A percentile compares a stretch with the other conserved stretches of the same genome.
These are phyloP conservation scores for Phenacoccus solenopsis DNA, from an alignment of 1,140 invertebrate genomes.

Conservation along the genomic window DNA sequence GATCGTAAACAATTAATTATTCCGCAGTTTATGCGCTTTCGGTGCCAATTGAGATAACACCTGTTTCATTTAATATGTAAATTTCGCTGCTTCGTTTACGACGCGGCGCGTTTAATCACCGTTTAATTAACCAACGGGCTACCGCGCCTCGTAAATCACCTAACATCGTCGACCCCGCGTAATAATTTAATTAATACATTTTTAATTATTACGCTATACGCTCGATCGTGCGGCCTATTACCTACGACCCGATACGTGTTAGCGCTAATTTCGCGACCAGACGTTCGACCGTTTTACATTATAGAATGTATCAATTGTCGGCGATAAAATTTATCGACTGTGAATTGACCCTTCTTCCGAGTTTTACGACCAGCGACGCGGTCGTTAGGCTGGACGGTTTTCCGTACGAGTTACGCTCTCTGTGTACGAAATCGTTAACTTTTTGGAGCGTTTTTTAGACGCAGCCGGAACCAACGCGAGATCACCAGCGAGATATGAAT, in stretches of 20 bases:
- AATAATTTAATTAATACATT: conserved; percentile 4
- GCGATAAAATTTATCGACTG: neutral
- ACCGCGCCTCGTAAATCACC: neutral
- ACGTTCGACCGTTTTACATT: no score
- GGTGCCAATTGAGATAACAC: conserved; percentile 1
- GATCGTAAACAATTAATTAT: conserved; percentile 3
- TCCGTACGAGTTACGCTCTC: neutral
- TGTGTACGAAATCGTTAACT: neutral
- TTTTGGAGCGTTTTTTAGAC: neutral
- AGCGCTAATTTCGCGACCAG: no score
- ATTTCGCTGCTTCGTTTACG: neutral
- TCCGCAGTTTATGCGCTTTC: neutral
- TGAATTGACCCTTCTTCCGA: neutral
- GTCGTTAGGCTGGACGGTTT: neutral
- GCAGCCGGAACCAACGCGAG: neutral
- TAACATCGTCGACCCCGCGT: neutral
- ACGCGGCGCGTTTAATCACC: neutral
- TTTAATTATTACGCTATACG: neutral
- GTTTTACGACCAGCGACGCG: neutral
- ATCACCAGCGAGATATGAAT: neutral
- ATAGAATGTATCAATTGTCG: no score
- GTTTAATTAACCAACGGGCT: neutral
- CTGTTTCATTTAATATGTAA: conserved; percentile 3
- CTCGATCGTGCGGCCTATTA: neutral
- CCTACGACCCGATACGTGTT: no score